Evolutionary conservation across 1,140 invertebrate genomes (phyloP), one percentile per base, ranked within the genome.

Genomic region (Augochlora pura): DNA sequence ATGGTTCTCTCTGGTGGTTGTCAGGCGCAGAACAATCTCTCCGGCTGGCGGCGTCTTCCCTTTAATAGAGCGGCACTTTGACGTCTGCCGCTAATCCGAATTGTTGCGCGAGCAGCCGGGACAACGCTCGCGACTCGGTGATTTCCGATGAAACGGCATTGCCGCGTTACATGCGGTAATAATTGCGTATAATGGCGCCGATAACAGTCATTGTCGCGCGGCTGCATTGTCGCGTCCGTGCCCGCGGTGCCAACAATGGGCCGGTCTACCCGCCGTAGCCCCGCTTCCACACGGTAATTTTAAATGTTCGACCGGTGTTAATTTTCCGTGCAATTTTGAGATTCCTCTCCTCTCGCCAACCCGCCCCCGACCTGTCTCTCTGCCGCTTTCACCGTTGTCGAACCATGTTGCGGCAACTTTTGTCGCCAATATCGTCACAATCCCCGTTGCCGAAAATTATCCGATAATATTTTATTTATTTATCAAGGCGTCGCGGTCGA

Each of bases 101-200:
- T 63, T 38, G 60, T 38, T 63, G 60, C 60, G 27, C 60, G 60
- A 32, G 60, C 27, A 63, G 16, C 60, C 60, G 27, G 60, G 60
- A 63, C 60, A 63, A 16, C 27, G 60, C 4, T 16, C 60, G 16
- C 60, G 60, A 63, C 27, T 63, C 27, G 25, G 60, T 63, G 60
- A 63, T 63, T 63, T 63, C 60, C 60, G 60, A 14, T 63, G 27
- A 27, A 32, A 32, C 60, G 60, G 27, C 60, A 38, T 63, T 38
- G 27, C 25, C 27, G 60, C 60, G 60, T 63, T 63, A 38, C 60
- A 27, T 18, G 60, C 60, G 25, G 60, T 63, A 63, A 63, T 63
- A 63, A 63, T 63, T 63, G 60, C 60, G 60, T 63, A 63, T 63
- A 63, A 63, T 63, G 27, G 60, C 60, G 60, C 60, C 60, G 60